Evolutionary conservation across 2,113 vertebrate species (phyloP).

Genomic region (Pseudonaja textilis): DNA sequence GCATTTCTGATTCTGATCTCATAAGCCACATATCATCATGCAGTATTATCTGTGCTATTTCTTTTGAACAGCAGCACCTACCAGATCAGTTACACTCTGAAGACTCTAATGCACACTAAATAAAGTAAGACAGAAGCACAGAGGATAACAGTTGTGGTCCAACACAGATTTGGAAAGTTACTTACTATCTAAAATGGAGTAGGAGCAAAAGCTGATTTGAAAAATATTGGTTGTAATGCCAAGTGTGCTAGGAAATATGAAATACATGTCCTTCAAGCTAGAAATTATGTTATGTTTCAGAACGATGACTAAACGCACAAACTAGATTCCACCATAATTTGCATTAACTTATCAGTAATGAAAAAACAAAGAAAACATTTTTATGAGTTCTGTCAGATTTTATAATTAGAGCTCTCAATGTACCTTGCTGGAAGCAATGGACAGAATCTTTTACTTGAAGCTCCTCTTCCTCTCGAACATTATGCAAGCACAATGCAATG

Average conservation of each 20-base stretch:
- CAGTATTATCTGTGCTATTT: background rate
- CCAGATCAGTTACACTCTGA: background rate
- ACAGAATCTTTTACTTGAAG: background rate
- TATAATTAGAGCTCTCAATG: background rate
- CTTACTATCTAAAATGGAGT: background rate
- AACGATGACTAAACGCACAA: background rate
- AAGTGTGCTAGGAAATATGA: background rate
- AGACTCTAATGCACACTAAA: background rate
- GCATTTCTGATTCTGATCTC: background rate
- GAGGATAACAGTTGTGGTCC: too few relatives aligned
- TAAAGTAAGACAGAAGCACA: background rate
- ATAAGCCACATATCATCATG: background rate
- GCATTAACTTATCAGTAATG: background rate
- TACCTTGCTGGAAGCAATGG: background rate
- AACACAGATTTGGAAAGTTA: background rate
- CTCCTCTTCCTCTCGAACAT: background rate
- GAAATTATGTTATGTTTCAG: background rate
- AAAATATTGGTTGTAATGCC: background rate
- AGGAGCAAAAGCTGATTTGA: background rate
- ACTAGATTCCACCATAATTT: background rate
- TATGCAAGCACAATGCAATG: background rate
- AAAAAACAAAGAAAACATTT: background rate
- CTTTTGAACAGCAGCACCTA: background rate
- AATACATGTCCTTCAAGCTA: background rate
- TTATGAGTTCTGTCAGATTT: background rate